Percentiles rank a stretch among this genome's conserved stretches.
Evolutionary conservation across 2,113 vertebrate species (phyloP).

Genomic region (Callopanchax toddi): DNA sequence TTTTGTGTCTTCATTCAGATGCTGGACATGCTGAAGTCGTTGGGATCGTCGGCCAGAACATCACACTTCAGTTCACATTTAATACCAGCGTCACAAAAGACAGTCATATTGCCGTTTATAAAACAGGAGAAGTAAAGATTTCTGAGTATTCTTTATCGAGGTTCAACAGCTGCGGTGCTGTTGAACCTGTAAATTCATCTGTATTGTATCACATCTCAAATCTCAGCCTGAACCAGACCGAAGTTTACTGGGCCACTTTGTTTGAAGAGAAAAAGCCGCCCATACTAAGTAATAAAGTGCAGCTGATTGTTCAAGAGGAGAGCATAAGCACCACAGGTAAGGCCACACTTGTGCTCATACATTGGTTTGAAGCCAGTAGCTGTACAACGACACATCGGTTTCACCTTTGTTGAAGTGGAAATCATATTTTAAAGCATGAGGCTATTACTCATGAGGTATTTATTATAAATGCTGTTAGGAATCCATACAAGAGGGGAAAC

Average conservation of each 20-base stretch:
- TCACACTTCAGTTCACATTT: constrained; percentile 55
- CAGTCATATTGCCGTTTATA: constrained; percentile 18
- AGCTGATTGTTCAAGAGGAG: constrained; percentile 13
- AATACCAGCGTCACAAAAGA: fast-evolving
- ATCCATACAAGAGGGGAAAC: too few relatives aligned
- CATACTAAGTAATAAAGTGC: background rate
- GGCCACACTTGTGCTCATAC: background rate
- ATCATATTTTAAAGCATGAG: too few relatives aligned
- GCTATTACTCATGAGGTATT: too few relatives aligned
- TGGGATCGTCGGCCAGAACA: constrained; percentile 15
- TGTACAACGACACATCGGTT: too few relatives aligned
- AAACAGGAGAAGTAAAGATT: constrained; percentile 8
- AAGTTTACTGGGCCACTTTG: constrained; percentile 29
- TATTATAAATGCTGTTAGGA: too few relatives aligned
- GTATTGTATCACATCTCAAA: constrained; percentile 38
- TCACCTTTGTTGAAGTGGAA: too few relatives aligned
- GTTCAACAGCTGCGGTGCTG: fast-evolving
- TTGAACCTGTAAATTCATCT: background rate
- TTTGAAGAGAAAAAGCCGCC: fast-evolving
- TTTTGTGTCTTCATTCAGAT: constrained; percentile 34
- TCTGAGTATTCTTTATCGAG: fast-evolving
- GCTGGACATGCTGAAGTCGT: background rate
- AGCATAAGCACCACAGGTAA: constrained; percentile 33
- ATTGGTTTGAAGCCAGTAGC: too few relatives aligned
- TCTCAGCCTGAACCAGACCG: background rate